phyloP scores from a whole-genome alignment of 2,113 vertebrate species.

The Hyaena hyaena region DNA sequence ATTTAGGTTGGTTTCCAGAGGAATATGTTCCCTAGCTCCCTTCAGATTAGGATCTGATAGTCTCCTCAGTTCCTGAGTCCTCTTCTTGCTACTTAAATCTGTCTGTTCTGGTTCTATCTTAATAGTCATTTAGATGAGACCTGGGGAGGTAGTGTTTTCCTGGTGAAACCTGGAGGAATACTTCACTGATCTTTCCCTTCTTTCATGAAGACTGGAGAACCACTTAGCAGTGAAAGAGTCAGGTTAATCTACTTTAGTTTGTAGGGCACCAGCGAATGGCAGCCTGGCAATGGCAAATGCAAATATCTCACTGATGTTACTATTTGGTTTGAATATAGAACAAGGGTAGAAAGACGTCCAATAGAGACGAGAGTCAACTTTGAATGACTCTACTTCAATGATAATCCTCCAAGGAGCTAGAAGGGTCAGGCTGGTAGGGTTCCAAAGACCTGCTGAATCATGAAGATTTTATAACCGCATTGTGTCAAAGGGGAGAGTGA shows the following conservation, averaged over 20 bases:
- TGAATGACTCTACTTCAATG: not conserved
- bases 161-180: constrained; percentile 53
- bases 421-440: not conserved
- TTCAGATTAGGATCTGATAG: not conserved
- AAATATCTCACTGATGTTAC: not conserved
- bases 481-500: not conserved
- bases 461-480: not conserved
- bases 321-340: not conserved
- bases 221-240: constrained; percentile 40
- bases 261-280: not conserved
- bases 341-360: not conserved
- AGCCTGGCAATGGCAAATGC: not conserved
- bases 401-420: not conserved
- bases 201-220: constrained; percentile 40
- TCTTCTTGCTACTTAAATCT: constrained; percentile 60
- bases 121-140: constrained; percentile 62
- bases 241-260: not conserved
- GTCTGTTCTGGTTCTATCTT: constrained; percentile 46
- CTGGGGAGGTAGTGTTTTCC: constrained; percentile 49
- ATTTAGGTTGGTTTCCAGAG: constrained; percentile 60
- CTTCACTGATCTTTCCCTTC: constrained; percentile 23
- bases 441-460: constrained; percentile 1
- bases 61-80: constrained; percentile 22
- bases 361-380: not conserved
- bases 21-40: not conserved